These are phyloP conservation scores for Drosophila limbata DNA, from an alignment of 2,888 invertebrate species.

Conservation along the genomic window DNA sequence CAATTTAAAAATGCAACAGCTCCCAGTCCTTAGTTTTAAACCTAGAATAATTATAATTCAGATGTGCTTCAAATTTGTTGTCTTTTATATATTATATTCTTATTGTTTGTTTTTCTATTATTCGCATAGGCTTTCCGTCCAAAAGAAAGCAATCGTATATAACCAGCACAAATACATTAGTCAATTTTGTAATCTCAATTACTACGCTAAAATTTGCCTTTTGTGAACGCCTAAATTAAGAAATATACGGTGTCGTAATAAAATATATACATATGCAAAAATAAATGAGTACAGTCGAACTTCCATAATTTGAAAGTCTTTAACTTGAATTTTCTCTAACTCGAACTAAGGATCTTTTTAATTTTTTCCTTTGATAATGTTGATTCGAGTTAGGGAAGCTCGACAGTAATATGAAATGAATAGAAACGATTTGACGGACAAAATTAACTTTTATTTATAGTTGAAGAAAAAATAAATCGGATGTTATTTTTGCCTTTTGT, in stretches of 20 bases:
- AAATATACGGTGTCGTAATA: constrained; percentile 22
- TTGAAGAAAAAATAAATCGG: background rate
- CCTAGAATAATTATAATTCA: background rate
- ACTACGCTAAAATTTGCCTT: constrained; percentile 1
- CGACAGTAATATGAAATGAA: background rate
- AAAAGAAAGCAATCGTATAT: constrained; percentile 51
- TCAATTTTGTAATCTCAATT: constrained; percentile 52
- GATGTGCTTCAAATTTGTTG: constrained; percentile 16
- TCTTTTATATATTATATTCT: constrained; percentile 3
- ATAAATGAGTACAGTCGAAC: too few species aligned
- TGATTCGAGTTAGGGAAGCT: too few species aligned
- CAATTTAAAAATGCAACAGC: constrained; percentile 87
- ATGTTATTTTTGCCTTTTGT: background rate
- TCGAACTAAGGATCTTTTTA: too few species aligned
- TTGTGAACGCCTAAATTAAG: constrained; percentile 1
- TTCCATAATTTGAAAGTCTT: too few species aligned
- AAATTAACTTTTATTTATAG: constrained; percentile 9
- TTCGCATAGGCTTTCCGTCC: constrained; percentile 53
- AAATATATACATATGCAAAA: background rate
- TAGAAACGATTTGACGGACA: constrained; percentile 1
- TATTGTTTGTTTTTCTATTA: constrained; percentile 16
- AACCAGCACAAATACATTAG: constrained; percentile 26
- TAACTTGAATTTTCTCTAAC: too few species aligned
- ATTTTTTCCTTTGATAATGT: too few species aligned
- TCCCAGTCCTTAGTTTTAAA: constrained; percentile 81